Evolutionary conservation across 53 echinoderm and acorn worm genomes (phyloP).

Genomic region (Henricia sp.): DNA sequence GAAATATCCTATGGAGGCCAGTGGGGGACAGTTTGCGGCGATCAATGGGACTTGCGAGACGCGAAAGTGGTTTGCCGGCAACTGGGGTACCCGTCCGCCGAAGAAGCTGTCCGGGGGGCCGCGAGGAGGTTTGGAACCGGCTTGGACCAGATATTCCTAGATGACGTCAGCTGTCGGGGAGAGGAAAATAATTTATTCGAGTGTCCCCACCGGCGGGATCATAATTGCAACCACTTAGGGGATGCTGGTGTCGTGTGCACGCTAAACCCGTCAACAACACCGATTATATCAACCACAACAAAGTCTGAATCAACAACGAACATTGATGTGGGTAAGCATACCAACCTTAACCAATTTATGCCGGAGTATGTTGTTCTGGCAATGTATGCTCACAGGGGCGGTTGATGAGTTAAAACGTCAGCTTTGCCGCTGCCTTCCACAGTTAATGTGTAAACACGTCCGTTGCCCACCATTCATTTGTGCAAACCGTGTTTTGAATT

Average conservation of each 20-base stretch:
- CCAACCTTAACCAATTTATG: too few species aligned
- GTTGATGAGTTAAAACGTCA: too few species aligned
- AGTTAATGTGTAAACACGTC: too few species aligned
- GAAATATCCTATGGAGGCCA: not conserved
- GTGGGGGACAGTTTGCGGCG: slow-evolving; percentile 26
- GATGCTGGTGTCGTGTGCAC: slow-evolving; percentile 1
- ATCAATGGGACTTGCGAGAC: not conserved
- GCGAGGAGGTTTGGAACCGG: not conserved
- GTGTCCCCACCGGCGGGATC: not conserved
- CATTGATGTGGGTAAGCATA: too few species aligned
- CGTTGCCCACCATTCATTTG: too few species aligned
- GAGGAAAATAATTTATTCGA: not conserved
- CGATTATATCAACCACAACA: too few species aligned
- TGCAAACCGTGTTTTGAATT: too few species aligned
- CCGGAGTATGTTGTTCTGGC: too few species aligned
- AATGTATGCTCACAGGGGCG: too few species aligned
- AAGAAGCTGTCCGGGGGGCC: not conserved
- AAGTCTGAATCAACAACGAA: too few species aligned
- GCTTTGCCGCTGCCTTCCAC: too few species aligned
- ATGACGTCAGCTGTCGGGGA: not conserved
- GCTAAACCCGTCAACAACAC: not conserved
- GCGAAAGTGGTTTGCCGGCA: slow-evolving; percentile 12
- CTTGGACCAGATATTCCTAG: slow-evolving; percentile 10
- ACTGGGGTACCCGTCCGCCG: not conserved
- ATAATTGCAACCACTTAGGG: slow-evolving; percentile 19